Base-by-base conservation (phyloP, 2,113 vertebrate genomes). In the Notechis scutatus region DNA sequence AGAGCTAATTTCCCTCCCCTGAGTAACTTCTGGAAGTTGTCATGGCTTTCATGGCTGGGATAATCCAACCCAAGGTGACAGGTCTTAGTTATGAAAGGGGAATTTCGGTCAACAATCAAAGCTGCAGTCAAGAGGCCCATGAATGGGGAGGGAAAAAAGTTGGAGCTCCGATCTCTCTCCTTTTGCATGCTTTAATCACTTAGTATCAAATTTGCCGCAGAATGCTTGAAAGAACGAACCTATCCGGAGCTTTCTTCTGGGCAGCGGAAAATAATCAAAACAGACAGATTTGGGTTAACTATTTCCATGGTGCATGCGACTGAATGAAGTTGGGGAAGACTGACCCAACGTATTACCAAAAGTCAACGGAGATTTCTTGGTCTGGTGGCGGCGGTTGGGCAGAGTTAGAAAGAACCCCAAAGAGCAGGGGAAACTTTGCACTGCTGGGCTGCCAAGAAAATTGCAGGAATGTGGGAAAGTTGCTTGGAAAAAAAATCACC, bases 211-310 rank as follows among this genome's bases (percentile, higher is more conserved):
- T 97, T 95, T 92, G 90, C 95, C 94, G 95, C 97, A 93, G 94
- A 97, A 98, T 96, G 97, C 98, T 97, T 97, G 96, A 98, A 96
- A 98, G 97, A 98, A 96, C 95, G 97, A 97, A 97, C 96, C 97
- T 97, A 98, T 97, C 97, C 96, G 97, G 98, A 98, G 98, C 98
- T 98, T 98, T 98, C 98, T 97, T 98, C 97, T 97, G 96, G 97
- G 96, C 97, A 97, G 95, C 97, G 91, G 96, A 98, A 96, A 97
- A 96, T 98, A 97, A 98, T 98, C 96, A 97, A 97, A 97, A 91
- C 94, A 96, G 98, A 98, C 98, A 98, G 97, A 98, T 98, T 98
- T 96, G 96, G 98, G 98, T 98, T 98, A 98, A 97, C 97, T 97
- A 96, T 96, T 97, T 95, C 96, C 97, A 96, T 96, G 95, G 96